Evolutionary conservation across 2,888 invertebrate genomes (phyloP).

Genomic region (Elegia similella): DNA sequence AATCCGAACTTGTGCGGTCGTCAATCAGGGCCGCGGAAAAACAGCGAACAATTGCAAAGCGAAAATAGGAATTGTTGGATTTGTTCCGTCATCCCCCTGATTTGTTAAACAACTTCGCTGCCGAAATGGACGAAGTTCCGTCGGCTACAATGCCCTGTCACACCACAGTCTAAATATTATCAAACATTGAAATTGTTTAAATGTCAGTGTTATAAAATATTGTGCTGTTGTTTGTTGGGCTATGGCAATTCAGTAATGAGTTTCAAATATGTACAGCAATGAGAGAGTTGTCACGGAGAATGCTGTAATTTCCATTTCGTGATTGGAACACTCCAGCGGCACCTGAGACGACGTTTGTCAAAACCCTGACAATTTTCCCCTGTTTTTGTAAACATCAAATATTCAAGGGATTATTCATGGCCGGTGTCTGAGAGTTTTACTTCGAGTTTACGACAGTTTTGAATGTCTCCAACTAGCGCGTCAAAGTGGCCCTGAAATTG

Average conservation of each 20-base stretch:
- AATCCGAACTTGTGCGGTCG: conserved; percentile 43
- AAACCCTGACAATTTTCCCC: conserved; percentile 35
- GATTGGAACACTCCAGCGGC: conserved; percentile 47
- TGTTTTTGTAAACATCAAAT: conserved; percentile 51
- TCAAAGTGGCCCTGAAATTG: conserved; percentile 2
- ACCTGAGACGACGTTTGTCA: conserved; percentile 52
- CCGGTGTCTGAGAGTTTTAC: conserved; percentile 17
- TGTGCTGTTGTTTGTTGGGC: conserved; percentile 17
- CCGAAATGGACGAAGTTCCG: conserved; percentile 32
- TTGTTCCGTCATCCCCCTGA: conserved; percentile 46
- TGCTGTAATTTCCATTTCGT: conserved; percentile 53
- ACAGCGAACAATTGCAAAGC: conserved; percentile 45
- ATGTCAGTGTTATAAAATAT: conserved; percentile 3
- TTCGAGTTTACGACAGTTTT: conserved; percentile 21
- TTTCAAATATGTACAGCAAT: conserved; percentile 40
- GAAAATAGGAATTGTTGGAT: conserved; percentile 48
- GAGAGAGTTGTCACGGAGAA: conserved; percentile 37
- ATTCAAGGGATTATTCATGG: conserved; percentile 35
- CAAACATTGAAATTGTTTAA: neutral
- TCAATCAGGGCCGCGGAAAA: conserved; percentile 45
- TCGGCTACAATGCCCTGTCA: neutral
- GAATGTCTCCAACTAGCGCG: conserved; percentile 20
- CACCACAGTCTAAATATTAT: neutral
- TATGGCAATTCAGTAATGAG: conserved; percentile 35
- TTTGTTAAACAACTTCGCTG: conserved; percentile 42